A percentile compares a stretch with the other conserved stretches of the same genome.
These are phyloP conservation scores for Allacma fusca DNA, from an alignment of 2,888 invertebrate genomes.

Conservation along the genomic window DNA sequence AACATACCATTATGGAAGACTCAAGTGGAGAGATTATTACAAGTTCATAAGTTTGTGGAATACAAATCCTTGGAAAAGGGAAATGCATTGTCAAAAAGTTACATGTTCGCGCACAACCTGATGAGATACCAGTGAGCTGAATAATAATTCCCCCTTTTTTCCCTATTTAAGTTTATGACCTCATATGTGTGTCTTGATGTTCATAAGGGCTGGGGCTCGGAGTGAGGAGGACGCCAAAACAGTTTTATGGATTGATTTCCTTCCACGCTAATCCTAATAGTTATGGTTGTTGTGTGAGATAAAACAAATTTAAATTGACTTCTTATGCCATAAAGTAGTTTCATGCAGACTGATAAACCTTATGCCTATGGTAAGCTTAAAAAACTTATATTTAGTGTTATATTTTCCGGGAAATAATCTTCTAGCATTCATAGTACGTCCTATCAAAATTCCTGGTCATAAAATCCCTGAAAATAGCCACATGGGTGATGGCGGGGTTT, in stretches of 20 bases:
- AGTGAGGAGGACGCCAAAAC: background rate
- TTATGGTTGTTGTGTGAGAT: background rate
- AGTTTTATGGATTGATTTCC: conserved; percentile 9
- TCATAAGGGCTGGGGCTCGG: background rate
- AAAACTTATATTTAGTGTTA: too few relatives aligned
- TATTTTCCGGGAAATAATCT: too few relatives aligned
- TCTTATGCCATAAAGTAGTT: background rate
- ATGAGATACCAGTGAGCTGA: background rate
- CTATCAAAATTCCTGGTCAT: too few relatives aligned
- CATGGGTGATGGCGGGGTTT: too few relatives aligned
- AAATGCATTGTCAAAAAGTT: conserved; percentile 1
- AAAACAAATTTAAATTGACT: background rate
- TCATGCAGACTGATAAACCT: too few relatives aligned
- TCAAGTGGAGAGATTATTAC: conserved; percentile 1
- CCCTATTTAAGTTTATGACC: background rate
- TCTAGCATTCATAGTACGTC: too few relatives aligned
- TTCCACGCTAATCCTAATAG: background rate
- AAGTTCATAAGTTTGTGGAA: conserved; percentile 12
- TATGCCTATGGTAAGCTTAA: too few relatives aligned
- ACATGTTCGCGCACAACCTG: too few relatives aligned
- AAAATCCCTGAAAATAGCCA: too few relatives aligned
- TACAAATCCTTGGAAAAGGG: background rate
- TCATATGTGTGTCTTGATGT: too few relatives aligned
- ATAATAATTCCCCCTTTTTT: conserved; percentile 1
- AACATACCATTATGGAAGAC: background rate